phyloP scores from a whole-genome alignment of 2,888 invertebrate species.

The Ernsta delagoae region DNA sequence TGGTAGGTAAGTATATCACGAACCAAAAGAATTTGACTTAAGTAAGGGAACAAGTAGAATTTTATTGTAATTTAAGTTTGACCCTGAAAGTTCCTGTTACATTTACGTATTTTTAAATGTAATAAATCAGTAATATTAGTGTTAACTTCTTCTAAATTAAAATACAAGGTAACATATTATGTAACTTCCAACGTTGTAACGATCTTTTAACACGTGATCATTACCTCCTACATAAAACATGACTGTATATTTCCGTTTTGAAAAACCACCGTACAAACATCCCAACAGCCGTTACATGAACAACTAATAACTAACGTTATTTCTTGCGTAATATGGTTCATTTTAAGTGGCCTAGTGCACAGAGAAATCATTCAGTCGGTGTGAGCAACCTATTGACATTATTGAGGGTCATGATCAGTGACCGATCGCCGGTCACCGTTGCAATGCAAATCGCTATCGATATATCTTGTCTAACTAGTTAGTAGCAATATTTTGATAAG shows the following conservation, averaged over 20 bases:
- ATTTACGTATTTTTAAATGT: too few relatives aligned
- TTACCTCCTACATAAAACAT: conserved; percentile 8
- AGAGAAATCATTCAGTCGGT: conserved; percentile 11
- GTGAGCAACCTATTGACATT: conserved; percentile 46
- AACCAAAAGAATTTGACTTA: too few relatives aligned
- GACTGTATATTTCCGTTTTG: conserved; percentile 8
- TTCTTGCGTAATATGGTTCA: not conserved
- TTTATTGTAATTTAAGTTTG: too few relatives aligned
- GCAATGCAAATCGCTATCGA: conserved; percentile 44
- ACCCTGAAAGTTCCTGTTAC: too few relatives aligned
- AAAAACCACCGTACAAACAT: not conserved
- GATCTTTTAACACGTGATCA: conserved; percentile 14
- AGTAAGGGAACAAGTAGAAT: too few relatives aligned
- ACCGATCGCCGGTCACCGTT: conserved; percentile 26
- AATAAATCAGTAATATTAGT: too few relatives aligned
- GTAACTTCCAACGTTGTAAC: not conserved
- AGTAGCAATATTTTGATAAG: not conserved
- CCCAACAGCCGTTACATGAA: not conserved
- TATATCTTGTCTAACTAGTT: conserved; percentile 25
- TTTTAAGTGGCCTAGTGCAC: not conserved
- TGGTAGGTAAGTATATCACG: too few relatives aligned
- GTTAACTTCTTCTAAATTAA: not conserved
- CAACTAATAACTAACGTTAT: not conserved
- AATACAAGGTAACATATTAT: not conserved
- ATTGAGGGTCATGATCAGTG: conserved; percentile 46